These are phyloP conservation scores for Phaethornis superciliosus DNA, from an alignment of 2,113 vertebrate species.

Conservation along the genomic window DNA sequence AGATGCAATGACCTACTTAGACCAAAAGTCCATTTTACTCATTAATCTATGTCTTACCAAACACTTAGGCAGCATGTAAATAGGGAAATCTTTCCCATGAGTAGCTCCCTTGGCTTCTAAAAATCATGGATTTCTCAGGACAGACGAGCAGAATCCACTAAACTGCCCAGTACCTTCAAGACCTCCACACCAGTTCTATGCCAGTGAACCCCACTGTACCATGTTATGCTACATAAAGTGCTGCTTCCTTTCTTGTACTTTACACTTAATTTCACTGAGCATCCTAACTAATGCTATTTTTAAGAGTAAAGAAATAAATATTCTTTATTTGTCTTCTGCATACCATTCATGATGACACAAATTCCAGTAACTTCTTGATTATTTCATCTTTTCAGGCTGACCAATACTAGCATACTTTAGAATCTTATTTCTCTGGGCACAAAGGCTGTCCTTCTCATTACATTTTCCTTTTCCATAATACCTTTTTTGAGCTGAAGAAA, in stretches of 20 bases:
- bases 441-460: not conserved
- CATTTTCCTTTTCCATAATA: not conserved
- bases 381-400: not conserved
- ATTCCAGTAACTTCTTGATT: not conserved
- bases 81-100: not conserved
- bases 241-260: not conserved
- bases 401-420: not conserved
- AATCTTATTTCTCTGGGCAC: not conserved
- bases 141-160: not conserved
- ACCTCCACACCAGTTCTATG: not conserved
- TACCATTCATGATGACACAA: not conserved
- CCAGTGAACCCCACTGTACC: not conserved
- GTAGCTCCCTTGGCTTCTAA: not conserved
- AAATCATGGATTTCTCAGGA: not conserved
- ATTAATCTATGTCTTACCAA: not conserved
- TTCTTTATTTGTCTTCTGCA: not conserved
- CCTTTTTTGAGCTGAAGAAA: not conserved
- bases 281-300: not conserved
- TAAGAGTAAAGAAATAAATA: not conserved
- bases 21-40: constrained; percentile 12
- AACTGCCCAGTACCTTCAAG: not conserved
- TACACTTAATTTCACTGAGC: not conserved
- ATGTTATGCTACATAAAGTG: not conserved
- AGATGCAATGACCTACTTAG: not conserved
- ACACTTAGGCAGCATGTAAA: not conserved